Percentiles rank a stretch among this genome's conserved stretches.
Evolutionary conservation across 1,140 invertebrate species (phyloP).

Genomic region (Pristionchus pacificus): DNA sequence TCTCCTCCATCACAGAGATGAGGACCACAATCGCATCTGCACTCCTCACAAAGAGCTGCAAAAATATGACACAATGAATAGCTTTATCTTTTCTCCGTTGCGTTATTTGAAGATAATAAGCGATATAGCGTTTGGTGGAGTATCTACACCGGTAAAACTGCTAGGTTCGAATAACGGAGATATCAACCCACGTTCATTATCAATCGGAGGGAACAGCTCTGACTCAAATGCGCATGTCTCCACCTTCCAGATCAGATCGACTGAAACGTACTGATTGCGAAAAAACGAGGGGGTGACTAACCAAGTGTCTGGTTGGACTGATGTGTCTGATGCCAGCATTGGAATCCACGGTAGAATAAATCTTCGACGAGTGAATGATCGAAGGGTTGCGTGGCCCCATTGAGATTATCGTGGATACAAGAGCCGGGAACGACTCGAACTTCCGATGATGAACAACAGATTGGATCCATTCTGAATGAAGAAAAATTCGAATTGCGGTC

Average conservation of each 20-base stretch:
- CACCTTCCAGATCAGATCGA: background rate
- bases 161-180: too few species aligned
- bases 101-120: too few species aligned
- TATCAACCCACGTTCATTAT: background rate
- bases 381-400: background rate
- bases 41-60: background rate
- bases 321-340: background rate
- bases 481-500: too few species aligned
- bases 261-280: background rate
- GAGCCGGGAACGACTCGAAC: background rate
- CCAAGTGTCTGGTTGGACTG: background rate
- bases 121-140: too few species aligned
- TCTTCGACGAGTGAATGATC: background rate
- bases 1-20: background rate
- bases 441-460: background rate
- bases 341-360: background rate
- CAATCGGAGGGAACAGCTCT: background rate
- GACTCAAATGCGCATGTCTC: background rate
- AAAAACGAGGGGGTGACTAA: background rate
- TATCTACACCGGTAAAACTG: too few species aligned
- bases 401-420: background rate
- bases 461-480: too few species aligned
- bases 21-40: background rate
- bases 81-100: too few species aligned
- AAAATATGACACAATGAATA: background rate